These are phyloP conservation scores for Leptodactylus fuscus DNA, from an alignment of 2,113 vertebrate species.

Conservation along the genomic window DNA sequence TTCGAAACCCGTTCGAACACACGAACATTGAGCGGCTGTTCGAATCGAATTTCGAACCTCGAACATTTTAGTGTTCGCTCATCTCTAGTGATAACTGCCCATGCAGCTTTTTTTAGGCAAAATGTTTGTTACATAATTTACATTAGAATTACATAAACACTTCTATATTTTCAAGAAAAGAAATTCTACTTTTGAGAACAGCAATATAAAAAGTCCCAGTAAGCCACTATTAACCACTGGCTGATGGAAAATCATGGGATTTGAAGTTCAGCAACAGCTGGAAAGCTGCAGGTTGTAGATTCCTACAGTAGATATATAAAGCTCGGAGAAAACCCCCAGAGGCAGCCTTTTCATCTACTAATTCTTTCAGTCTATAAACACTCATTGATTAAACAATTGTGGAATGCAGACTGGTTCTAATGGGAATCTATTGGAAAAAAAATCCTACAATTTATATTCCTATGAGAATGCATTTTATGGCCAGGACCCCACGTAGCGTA, in stretches of 20 bases:
- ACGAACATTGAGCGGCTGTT: too few species aligned
- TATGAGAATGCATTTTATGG: neutral
- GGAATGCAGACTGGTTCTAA: constrained; percentile 5
- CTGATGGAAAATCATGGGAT: neutral
- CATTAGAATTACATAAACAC: too few species aligned
- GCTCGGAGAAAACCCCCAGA: neutral
- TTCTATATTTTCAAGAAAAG: too few species aligned
- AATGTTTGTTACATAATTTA: too few species aligned
- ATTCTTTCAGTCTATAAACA: constrained; percentile 39
- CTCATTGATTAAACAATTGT: constrained; percentile 48
- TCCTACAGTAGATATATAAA: constrained; percentile 21
- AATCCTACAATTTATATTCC: neutral
- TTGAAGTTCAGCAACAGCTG: neutral
- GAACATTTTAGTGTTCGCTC: too few species aligned
- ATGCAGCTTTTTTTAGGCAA: too few species aligned
- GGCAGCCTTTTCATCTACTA: constrained; percentile 28
- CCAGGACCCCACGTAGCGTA: too few species aligned
- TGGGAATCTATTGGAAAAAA: constrained; percentile 10
- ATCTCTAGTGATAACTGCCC: too few species aligned
- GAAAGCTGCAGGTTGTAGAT: constrained; percentile 23
- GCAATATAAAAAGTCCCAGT: neutral
- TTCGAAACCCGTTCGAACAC: too few species aligned
- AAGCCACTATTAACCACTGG: neutral
- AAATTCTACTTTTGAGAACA: neutral
- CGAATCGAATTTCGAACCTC: too few species aligned